Base-by-base conservation (phyloP, 2,113 vertebrate genomes). In the Crypturellus undulatus region DNA sequence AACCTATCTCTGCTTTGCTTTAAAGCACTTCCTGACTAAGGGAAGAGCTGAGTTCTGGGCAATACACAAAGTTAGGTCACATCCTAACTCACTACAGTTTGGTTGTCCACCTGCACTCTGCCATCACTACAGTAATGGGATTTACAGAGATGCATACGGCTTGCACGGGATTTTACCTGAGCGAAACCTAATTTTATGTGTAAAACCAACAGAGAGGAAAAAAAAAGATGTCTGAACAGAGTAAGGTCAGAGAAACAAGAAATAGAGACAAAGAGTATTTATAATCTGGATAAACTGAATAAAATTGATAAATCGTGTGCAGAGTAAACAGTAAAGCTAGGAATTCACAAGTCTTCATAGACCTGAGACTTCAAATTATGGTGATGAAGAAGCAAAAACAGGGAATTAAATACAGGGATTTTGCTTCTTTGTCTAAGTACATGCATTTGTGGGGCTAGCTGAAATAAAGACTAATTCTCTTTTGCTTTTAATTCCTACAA, bases 401-500 rank as follows among this genome's bases (percentile, higher is more conserved):
- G 25, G 3, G 15, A 59, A 73, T 63, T 93, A 90, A 86, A 90
- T 56, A 32, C 8, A 78, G 6, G 32, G 51, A 71, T 75, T 75
- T 14, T 78, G 56, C 25, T 73, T 52, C 40, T 67, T 94, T 68
- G 36, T 38, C 32, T 45, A 80, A 80, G 28, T 16, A 32, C 25
- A 5, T 30, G n/a, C 26, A 56, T 51, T 92, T 93, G 60, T 47
- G 40, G 14, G 45, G 14, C 51, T 86, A 60, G 28, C 20, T 78
- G 45, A 82, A 96, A 42, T 68, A 75, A 73, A 83, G 43, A 30
- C 7, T 59, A 12, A 0, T 43, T 60, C 76, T 56, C 40, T 77
- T 91, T 6, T 13, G 60, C 59, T 84, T 91, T 10, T 47, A 96
- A 86, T 92, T 92, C 73, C 65, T 90, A 32, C 9, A n/a, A 84